These are phyloP conservation scores for Drosophila serrata DNA, from an alignment of 1,140 invertebrate genomes.

Conservation along the genomic window DNA sequence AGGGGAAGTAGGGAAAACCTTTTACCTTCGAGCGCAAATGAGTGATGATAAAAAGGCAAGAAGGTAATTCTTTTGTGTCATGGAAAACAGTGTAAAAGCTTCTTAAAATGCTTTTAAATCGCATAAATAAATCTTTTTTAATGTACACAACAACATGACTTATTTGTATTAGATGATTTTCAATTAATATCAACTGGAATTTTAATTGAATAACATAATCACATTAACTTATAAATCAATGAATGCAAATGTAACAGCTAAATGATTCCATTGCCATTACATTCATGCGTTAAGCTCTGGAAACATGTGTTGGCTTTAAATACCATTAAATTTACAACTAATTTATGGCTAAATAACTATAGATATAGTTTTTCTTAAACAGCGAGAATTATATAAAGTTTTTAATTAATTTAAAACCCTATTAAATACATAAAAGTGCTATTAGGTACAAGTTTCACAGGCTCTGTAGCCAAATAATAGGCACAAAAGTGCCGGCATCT, in stretches of 20 bases:
- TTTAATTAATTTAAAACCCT: too few relatives aligned
- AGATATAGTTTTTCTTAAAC: not conserved
- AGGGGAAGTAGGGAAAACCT: not conserved
- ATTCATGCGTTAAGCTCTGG: not conserved
- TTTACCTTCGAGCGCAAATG: conserved; percentile 23
- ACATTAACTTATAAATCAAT: conserved; percentile 12
- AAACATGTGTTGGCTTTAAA: not conserved
- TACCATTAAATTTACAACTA: not conserved
- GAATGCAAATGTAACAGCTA: too few relatives aligned
- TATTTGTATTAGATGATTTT: not conserved
- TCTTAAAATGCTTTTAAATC: not conserved
- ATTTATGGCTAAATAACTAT: not conserved
- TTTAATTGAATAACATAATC: not conserved
- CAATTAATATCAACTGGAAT: not conserved
- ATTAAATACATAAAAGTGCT: not conserved
- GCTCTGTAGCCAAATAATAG: not conserved
- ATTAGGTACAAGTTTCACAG: not conserved
- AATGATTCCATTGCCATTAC: not conserved
- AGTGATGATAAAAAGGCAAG: conserved; percentile 17
- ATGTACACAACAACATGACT: not conserved
- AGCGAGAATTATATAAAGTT: not conserved
- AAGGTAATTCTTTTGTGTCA: not conserved
- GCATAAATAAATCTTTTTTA: not conserved
- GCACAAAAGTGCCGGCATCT: conserved; percentile 14
- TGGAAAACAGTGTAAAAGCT: not conserved